phyloP scores from a whole-genome alignment of 1,140 invertebrate genomes.

The Drosophila rufa region DNA sequence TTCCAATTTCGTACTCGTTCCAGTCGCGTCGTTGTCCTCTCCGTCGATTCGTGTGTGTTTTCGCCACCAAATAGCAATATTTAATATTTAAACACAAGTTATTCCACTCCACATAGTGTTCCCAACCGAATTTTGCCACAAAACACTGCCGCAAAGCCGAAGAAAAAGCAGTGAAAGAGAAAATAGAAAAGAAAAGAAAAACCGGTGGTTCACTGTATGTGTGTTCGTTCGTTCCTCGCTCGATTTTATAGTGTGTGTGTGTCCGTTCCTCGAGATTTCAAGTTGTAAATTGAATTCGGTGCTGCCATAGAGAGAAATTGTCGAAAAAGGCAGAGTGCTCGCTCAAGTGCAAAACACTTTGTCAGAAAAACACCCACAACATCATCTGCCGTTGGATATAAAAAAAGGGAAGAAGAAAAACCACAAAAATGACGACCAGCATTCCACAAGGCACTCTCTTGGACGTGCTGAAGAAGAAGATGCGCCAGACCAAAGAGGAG shows the following conservation, averaged over 20 bases:
- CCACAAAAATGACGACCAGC: constrained; percentile 92
- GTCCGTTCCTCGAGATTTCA: constrained; percentile 58
- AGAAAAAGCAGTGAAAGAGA: constrained; percentile 61
- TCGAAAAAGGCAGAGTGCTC: constrained; percentile 65
- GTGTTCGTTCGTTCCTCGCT: constrained; percentile 60
- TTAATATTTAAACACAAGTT: constrained; percentile 37
- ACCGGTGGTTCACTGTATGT: constrained; percentile 74
- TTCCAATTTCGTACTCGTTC: constrained; percentile 75
- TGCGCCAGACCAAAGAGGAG: constrained; percentile 99
- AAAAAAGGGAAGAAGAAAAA: constrained; percentile 83
- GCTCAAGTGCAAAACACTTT: constrained; percentile 66
- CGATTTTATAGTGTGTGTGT: constrained; percentile 52
- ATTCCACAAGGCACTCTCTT: constrained; percentile 94
- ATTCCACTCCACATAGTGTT: constrained; percentile 22
- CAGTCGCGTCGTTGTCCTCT: constrained; percentile 66
- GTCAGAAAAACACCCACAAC: constrained; percentile 74
- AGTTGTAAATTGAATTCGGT: constrained; percentile 68
- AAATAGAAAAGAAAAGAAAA: constrained; percentile 79
- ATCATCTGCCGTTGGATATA: constrained; percentile 28
- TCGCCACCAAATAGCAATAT: constrained; percentile 52
- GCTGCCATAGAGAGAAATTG: constrained; percentile 64
- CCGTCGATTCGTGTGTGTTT: constrained; percentile 54
- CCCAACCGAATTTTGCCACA: constrained; percentile 28
- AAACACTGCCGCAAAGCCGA: constrained; percentile 53
- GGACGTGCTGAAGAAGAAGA: constrained; percentile 99